These are phyloP conservation scores for Liparis tanakae DNA, from an alignment of 2,797 vertebrate species.

Conservation along the genomic window DNA sequence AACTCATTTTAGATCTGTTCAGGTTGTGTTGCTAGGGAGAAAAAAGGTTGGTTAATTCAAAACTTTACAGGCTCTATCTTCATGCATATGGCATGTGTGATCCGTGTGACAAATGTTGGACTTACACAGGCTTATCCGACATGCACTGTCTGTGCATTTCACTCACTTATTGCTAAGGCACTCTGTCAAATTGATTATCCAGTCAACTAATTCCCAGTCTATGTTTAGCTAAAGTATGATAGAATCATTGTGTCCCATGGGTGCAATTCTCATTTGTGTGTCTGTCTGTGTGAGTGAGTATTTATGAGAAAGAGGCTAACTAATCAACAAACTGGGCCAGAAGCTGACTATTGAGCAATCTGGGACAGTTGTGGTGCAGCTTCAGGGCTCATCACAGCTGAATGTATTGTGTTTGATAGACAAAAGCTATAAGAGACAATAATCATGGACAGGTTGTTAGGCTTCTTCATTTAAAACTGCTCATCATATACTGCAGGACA, in stretches of 20 bases:
- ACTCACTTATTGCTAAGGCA: slow-evolving; percentile 74
- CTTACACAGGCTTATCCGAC: slow-evolving; percentile 63
- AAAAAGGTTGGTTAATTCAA: not conserved
- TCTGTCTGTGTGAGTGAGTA: slow-evolving; percentile 81
- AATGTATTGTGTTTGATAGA: slow-evolving; percentile 55
- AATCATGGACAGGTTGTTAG: slow-evolving; percentile 45
- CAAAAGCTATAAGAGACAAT: slow-evolving; percentile 47
- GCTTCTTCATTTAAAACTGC: slow-evolving; percentile 29
- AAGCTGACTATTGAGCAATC: slow-evolving; percentile 73
- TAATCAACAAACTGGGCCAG: slow-evolving; percentile 77
- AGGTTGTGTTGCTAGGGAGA: not conserved
- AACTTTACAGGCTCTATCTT: slow-evolving; percentile 37
- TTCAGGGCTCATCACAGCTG: slow-evolving; percentile 60
- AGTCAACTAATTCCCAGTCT: slow-evolving; percentile 83
- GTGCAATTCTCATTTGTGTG: slow-evolving; percentile 82
- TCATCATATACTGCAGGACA: slow-evolving; percentile 22
- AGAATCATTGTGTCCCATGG: slow-evolving; percentile 79
- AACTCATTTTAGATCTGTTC: not conserved
- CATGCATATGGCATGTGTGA: slow-evolving; percentile 60
- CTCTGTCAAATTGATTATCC: slow-evolving; percentile 81
- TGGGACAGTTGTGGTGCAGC: slow-evolving; percentile 63
- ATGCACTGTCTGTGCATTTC: slow-evolving; percentile 71
- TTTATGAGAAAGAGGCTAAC: slow-evolving; percentile 77
- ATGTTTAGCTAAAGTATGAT: slow-evolving; percentile 84
- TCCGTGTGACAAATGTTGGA: slow-evolving; percentile 67